Evolutionary conservation across 2,888 invertebrate genomes (phyloP).

Genomic region (Rhagium mordax): DNA sequence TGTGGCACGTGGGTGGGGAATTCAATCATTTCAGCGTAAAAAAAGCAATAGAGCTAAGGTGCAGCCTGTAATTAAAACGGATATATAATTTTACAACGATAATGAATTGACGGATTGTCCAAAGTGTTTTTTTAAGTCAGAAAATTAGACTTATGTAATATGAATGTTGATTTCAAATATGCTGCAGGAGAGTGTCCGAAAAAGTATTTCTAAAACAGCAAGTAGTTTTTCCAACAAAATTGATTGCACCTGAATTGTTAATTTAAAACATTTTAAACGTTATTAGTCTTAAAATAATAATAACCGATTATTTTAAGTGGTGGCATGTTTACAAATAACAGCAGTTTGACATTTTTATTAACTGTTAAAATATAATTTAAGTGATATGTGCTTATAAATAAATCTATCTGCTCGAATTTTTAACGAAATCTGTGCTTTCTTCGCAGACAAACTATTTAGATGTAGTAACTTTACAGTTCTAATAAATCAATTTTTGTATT

Average conservation of each 20-base stretch:
- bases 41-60: background rate
- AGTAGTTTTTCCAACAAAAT: background rate
- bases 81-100: constrained; percentile 1
- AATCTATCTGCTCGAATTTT: background rate
- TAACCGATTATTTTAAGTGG: background rate
- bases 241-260: background rate
- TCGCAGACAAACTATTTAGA: too few relatives aligned
- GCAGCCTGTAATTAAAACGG: constrained; percentile 11
- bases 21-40: constrained; percentile 18
- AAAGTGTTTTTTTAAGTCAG: background rate
- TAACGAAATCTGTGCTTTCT: too few relatives aligned
- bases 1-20: background rate
- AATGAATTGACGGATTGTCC: background rate
- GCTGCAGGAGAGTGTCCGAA: background rate
- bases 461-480: too few relatives aligned
- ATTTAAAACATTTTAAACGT: background rate
- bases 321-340: background rate
- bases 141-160: too few relatives aligned
- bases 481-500: too few relatives aligned
- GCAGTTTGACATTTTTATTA: background rate
- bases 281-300: background rate
- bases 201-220: background rate
- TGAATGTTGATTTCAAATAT: too few relatives aligned
- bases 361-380: background rate
- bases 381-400: background rate